Conservation (phyloP, 1,140 invertebrate genomes). For the Fopius arisanus region DNA sequence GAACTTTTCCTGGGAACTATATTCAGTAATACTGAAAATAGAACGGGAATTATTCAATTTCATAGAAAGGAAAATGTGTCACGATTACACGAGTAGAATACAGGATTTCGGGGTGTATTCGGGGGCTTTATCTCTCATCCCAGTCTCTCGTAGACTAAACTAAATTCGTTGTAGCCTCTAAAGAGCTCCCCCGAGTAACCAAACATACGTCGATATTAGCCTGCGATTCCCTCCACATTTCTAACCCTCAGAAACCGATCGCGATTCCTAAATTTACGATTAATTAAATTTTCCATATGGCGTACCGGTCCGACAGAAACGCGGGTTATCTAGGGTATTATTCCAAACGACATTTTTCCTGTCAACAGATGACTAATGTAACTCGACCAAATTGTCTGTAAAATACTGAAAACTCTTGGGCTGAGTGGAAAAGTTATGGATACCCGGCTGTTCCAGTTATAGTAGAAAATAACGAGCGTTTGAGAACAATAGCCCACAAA, state of each 20-base stretch:
- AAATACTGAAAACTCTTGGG: background rate
- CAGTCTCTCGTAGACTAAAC: background rate
- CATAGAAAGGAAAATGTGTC: background rate
- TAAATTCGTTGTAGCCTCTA: background rate
- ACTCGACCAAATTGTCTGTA: background rate
- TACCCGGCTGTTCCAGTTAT: background rate
- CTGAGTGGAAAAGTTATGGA: background rate
- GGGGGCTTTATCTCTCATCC: background rate
- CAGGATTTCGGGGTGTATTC: background rate
- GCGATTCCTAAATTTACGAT: background rate
- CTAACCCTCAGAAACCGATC: background rate
- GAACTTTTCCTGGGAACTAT: background rate
- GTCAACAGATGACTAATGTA: background rate
- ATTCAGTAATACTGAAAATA: background rate
- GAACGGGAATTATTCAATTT: background rate
- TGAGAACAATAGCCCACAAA: background rate
- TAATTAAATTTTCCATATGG: background rate
- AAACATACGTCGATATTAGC: conserved; percentile 4
- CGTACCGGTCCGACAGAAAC: background rate
- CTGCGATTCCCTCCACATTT: background rate
- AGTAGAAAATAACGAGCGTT: background rate
- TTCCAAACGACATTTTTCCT: background rate
- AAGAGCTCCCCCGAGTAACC: conserved; percentile 2
- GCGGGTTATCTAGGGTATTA: background rate
- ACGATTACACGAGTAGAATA: background rate